These are phyloP conservation scores for Bradypodion pumilum DNA, from an alignment of 2,797 vertebrate species.

Conservation along the genomic window DNA sequence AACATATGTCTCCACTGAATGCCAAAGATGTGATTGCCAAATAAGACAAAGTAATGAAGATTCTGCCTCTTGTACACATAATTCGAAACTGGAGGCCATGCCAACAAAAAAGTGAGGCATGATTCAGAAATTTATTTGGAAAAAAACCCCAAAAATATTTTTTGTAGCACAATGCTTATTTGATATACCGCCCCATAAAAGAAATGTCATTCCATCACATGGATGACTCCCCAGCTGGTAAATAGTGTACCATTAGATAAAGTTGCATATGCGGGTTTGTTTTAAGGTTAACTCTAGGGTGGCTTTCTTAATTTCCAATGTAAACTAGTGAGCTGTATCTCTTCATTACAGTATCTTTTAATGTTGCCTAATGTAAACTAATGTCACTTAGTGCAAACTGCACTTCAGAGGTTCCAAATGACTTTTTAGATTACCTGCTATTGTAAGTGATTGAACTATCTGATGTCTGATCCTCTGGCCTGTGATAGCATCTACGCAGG, in stretches of 20 bases:
- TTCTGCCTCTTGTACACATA: conserved; percentile 58
- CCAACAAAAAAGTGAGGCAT: conserved; percentile 25
- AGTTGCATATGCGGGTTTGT: not conserved
- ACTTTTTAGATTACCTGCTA: conserved; percentile 37
- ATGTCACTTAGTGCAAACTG: conserved; percentile 9
- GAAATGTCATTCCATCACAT: conserved; percentile 17
- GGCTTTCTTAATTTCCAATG: not conserved
- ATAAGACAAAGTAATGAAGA: conserved; percentile 64
- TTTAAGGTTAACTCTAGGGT: conserved; percentile 2
- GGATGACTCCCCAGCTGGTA: conserved; percentile 16
- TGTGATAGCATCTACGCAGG: not conserved
- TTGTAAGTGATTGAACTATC: conserved; percentile 6
- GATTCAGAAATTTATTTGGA: conserved; percentile 41
- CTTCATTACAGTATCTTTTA: not conserved
- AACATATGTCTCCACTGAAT: conserved; percentile 75
- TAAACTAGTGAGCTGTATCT: not conserved
- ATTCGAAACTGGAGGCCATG: conserved; percentile 41
- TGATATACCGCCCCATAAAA: not conserved
- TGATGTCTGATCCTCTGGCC: not conserved
- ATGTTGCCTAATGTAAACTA: conserved; percentile 1
- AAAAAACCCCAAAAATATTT: not conserved
- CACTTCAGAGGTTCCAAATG: conserved; percentile 22
- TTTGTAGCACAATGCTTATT: not conserved
- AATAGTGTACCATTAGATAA: not conserved
- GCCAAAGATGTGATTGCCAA: conserved; percentile 67